Evolutionary conservation across 2,113 vertebrate species (phyloP).

Genomic region (Leucoraja erinaceus): DNA sequence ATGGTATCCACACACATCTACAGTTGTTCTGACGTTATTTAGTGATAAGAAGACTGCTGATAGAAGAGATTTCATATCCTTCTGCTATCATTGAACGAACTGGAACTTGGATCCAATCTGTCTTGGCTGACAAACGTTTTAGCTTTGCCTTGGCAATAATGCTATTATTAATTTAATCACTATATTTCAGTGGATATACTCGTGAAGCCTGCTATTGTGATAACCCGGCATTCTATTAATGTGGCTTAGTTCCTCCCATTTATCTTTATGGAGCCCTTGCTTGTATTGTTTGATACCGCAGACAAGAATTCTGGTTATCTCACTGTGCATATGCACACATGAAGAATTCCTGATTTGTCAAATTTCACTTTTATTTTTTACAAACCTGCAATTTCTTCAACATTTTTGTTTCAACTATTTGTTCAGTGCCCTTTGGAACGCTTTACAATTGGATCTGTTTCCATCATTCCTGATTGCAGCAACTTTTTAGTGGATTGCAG

Average conservation of each 20-base stretch:
- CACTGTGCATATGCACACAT: no score
- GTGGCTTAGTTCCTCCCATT: not conserved
- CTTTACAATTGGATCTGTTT: no score
- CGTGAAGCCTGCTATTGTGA: not conserved
- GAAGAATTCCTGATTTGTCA: no score
- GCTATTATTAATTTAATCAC: not conserved
- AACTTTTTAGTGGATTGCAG: no score
- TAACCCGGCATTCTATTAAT: not conserved
- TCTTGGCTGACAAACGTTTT: not conserved
- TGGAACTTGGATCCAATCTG: not conserved
- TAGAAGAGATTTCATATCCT: not conserved
- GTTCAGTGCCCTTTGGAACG: no score
- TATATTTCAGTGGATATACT: not conserved
- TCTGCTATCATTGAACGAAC: not conserved
- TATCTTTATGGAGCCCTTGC: not conserved
- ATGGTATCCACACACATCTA: not conserved
- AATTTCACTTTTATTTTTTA: no score
- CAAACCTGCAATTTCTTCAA: no score
- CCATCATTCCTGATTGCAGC: no score
- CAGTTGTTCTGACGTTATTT: not conserved
- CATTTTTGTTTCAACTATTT: no score
- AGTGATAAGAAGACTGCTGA: not conserved
- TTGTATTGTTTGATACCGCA: not conserved
- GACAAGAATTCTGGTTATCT: not conserved
- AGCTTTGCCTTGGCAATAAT: not conserved